These are phyloP conservation scores for Lithobates sylvaticus DNA, from an alignment of 2,797 vertebrate species.

Conservation along the genomic window DNA sequence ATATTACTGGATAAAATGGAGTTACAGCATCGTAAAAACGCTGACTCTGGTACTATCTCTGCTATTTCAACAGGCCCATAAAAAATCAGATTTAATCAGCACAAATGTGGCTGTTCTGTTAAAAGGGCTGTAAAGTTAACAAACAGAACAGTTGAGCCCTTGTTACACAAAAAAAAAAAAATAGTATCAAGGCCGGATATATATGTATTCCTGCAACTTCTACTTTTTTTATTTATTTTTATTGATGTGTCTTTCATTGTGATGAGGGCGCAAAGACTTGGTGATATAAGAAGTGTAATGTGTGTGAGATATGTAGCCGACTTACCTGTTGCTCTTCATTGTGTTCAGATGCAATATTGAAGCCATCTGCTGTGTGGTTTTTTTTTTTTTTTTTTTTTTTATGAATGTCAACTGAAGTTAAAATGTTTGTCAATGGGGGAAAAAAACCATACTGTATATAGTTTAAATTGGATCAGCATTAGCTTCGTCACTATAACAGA, in stretches of 20 bases:
- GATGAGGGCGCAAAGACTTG: no score
- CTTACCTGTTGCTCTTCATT: conserved; percentile 4
- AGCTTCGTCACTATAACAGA: no score
- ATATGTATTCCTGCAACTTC: neutral
- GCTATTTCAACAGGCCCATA: conserved; percentile 56
- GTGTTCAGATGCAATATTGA: no score
- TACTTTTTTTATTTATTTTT: no score
- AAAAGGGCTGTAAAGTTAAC: conserved; percentile 56
- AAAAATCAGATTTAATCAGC: conserved; percentile 59
- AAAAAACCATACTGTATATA: no score
- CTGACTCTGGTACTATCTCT: conserved; percentile 45
- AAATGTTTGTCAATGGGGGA: no score
- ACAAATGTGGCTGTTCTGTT: conserved; percentile 50
- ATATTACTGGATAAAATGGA: conserved; percentile 61
- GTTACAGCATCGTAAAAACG: conserved; percentile 55
- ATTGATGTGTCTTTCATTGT: no score
- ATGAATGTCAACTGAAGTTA: no score
- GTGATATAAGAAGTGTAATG: no score
- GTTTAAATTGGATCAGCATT: no score
- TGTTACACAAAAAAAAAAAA: neutral
- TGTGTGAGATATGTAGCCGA: neutral
- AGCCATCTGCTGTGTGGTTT: no score
- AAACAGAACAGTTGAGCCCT: conserved; percentile 27
- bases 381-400: no score
- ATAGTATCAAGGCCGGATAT: conserved; percentile 37